These are phyloP conservation scores for Epinotia nisella DNA, from an alignment of 2,888 invertebrate genomes.

Conservation along the genomic window DNA sequence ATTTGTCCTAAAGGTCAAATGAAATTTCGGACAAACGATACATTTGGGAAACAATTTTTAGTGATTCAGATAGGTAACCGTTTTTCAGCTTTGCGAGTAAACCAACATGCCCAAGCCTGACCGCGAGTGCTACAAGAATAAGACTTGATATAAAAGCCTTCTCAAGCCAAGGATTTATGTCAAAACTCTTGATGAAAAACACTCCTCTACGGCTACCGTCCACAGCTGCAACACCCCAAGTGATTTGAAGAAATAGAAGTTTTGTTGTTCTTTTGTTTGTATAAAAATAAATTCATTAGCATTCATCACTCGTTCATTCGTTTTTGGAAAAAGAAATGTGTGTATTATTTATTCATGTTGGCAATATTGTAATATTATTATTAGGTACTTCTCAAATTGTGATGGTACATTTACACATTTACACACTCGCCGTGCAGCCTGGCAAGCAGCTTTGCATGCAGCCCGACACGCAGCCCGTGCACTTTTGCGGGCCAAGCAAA, in stretches of 20 bases:
- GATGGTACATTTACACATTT: too few species aligned
- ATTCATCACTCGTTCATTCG: background rate
- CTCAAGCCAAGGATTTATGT: constrained; percentile 62
- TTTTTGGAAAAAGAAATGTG: background rate
- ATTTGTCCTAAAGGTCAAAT: too few species aligned
- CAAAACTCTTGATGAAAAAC: constrained; percentile 63
- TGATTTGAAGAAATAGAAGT: constrained; percentile 48
- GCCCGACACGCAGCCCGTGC: too few species aligned
- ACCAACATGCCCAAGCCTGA: constrained; percentile 32
- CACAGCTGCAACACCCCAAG: constrained; percentile 44
- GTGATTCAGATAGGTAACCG: too few species aligned
- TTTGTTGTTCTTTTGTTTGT: constrained; percentile 20
- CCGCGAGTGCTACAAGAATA: constrained; percentile 36
- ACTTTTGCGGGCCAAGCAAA: too few species aligned
- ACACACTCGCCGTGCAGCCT: too few species aligned
- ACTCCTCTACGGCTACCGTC: constrained; percentile 52
- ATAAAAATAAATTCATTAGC: constrained; percentile 25
- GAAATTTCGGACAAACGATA: too few species aligned
- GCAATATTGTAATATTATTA: background rate
- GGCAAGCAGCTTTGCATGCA: too few species aligned
- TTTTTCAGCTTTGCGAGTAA: constrained; percentile 20
- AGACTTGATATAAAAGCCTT: constrained; percentile 45
- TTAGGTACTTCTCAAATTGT: background rate
- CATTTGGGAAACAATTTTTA: too few species aligned
- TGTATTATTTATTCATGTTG: background rate